These are phyloP conservation scores for Muraenolepis orangiensis DNA, from an alignment of 2,797 vertebrate genomes.

Conservation along the genomic window DNA sequence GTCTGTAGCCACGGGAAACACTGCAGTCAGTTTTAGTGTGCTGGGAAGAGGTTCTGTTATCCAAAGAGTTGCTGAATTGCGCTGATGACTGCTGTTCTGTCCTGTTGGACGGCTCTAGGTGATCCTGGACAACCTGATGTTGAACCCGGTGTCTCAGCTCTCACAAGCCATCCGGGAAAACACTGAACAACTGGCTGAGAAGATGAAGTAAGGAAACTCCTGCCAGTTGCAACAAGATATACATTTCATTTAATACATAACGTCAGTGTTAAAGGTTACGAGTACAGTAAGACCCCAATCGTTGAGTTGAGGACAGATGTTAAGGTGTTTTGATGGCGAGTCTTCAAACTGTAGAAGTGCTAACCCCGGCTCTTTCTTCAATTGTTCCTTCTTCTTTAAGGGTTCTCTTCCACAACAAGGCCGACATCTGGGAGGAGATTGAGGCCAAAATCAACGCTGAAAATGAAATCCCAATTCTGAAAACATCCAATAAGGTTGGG, in stretches of 20 bases:
- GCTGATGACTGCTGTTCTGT: neutral
- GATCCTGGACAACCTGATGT: constrained; percentile 92
- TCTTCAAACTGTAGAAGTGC: neutral
- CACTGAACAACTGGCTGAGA: constrained; percentile 89
- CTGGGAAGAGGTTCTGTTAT: constrained; percentile 40
- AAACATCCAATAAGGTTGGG: constrained; percentile 91
- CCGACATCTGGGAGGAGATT: constrained; percentile 89
- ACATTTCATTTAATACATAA: neutral
- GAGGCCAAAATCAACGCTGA: constrained; percentile 91
- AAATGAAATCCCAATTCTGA: constrained; percentile 90
- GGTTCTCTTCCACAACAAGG: constrained; percentile 87
- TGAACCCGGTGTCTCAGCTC: constrained; percentile 93
- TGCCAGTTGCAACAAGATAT: neutral
- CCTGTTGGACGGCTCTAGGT: constrained; percentile 70
- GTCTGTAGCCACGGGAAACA: constrained; percentile 3
- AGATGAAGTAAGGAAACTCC: constrained; percentile 88
- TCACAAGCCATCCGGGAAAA: constrained; percentile 92
- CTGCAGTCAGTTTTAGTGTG: constrained; percentile 58
- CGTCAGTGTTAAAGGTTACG: no score
- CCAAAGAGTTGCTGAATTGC: neutral
- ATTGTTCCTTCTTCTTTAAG: constrained; percentile 55
- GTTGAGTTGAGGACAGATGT: neutral
- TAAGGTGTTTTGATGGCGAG: neutral
- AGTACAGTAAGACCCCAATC: neutral
- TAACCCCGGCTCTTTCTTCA: neutral